Evolutionary conservation across 2,888 invertebrate species (phyloP), one percentile per base, ranked within the genome.

Genomic region (Halocaridina rubra): DNA sequence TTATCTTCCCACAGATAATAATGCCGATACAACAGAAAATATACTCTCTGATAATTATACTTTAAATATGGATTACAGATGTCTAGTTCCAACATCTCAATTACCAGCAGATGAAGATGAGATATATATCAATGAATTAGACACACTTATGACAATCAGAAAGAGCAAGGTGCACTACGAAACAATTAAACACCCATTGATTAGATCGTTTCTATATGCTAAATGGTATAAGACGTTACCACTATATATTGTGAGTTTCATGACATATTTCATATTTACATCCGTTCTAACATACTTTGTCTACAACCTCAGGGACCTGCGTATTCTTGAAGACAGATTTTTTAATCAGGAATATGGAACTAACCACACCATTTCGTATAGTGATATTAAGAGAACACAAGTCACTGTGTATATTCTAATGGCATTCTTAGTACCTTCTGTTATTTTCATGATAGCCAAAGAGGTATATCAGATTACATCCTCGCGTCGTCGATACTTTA

Each of bases 161-260:
- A 22, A 67, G 24, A 87, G 82, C 77, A 46, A 64, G n/a, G 30
- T 19, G 3, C 82, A 85, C 72, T 69, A 82, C 5, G 59, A 82
- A 24, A 59, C 76, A 53, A 76, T 87, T 30, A 80, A 74, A 33
- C 87, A 87, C 53, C 87, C 87, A 22, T 77, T 87, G 3, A 75
- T 87, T 46, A 80, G 84, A 61, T 77, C 80, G 1, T 59, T 87
- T 19, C 80, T 87, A 13, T 87, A 82, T 29, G 87, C 87, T 10
- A 87, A 87, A 72, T 87, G 87, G 87, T 61, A 80, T 3, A 85
- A 85, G 69, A 85, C 79, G 7, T 59, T 82, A 1, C 80, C 77
- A 3, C 57, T 85, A 24, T 87, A 87, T 39, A 2, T 82, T 24
- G 46, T 71, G 27, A 87, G 85, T 39, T 53, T 87, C 7, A 19